These are phyloP conservation scores for Acrobasis repandana DNA, from an alignment of 2,888 invertebrate species.

Conservation along the genomic window DNA sequence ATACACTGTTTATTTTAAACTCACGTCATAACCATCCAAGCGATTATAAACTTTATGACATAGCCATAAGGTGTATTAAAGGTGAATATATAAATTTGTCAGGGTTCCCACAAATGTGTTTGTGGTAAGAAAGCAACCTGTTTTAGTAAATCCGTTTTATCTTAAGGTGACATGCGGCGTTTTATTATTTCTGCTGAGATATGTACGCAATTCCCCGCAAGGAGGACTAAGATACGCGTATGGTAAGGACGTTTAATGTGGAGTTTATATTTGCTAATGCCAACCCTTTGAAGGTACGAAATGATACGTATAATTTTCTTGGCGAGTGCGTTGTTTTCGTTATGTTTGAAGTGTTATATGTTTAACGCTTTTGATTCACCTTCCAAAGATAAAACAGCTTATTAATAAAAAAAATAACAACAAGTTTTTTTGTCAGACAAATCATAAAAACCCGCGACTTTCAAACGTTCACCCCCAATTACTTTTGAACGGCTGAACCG, in stretches of 20 bases:
- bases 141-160: slow-evolving; percentile 75
- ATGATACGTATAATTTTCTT: slow-evolving; percentile 21
- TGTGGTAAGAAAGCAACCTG: slow-evolving; percentile 56
- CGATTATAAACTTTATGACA: slow-evolving; percentile 41
- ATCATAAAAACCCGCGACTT: no score
- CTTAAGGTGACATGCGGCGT: slow-evolving; percentile 74
- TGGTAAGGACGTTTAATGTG: slow-evolving; percentile 21
- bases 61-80: slow-evolving; percentile 27
- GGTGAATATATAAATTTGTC: slow-evolving; percentile 34
- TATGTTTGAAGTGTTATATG: background rate
- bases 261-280: slow-evolving; percentile 21
- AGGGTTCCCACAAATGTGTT: slow-evolving; percentile 14
- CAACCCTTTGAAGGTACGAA: slow-evolving; percentile 20
- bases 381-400: background rate
- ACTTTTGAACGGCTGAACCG: no score
- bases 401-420: no score
- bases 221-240: slow-evolving; percentile 17
- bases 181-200: slow-evolving; percentile 75
- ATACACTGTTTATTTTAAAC: slow-evolving; percentile 65
- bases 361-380: background rate
- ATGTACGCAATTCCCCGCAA: slow-evolving; percentile 54
- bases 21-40: background rate
- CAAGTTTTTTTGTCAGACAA: no score
- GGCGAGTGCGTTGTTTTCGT: slow-evolving; percentile 9
- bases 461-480: no score